Evolutionary conservation across 2,888 invertebrate genomes (phyloP), one percentile per base, ranked within the genome.

Genomic region (Torymus texanus): DNA sequence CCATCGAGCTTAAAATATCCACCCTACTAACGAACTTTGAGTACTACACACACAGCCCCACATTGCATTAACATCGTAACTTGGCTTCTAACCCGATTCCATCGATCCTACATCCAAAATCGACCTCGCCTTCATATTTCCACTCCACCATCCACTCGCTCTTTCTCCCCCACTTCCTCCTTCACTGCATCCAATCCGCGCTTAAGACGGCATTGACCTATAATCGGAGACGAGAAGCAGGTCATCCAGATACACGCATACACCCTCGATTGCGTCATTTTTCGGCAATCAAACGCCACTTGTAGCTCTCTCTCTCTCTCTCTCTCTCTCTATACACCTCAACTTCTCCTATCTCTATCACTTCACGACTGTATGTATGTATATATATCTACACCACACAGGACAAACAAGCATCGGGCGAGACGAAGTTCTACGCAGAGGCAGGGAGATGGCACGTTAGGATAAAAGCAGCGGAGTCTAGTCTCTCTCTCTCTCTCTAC

Each of bases 391-490:
- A 41, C 10, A 41, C 41, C 41, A 41, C 8, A 8, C 8, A 3
- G 41, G 10, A 8, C 41, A 41, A 41, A 41, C 41, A 41, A 41
- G 8, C 41, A 41, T 61, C 61, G 24, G 18, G 5, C 14, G 14
- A 41, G 71, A 61, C 61, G 24, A 61, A 71, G 58, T 13, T 51
- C 24, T n/a, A 1, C 14, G 18, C 10, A 58, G 29, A 21, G 53
- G 41, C n/a, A 53, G 51, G 14, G 59, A 56, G 63, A 73, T 41
- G 73, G 55, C 53, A n/a, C 63, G 55, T 73, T 73, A 41, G 73
- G 65, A 65, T 50, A 41, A 63, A 65, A 65, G 63, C 63, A 18
- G 14, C 53, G 11, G 66, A 18, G 51, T 11, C 41, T 41, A 41
- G 41, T 41, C 41, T 41, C 41, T 29, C 29, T 29, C 41, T 41